phyloP scores from a whole-genome alignment of 1,140 invertebrate species.

The Pseudomyrmex pallidus region DNA sequence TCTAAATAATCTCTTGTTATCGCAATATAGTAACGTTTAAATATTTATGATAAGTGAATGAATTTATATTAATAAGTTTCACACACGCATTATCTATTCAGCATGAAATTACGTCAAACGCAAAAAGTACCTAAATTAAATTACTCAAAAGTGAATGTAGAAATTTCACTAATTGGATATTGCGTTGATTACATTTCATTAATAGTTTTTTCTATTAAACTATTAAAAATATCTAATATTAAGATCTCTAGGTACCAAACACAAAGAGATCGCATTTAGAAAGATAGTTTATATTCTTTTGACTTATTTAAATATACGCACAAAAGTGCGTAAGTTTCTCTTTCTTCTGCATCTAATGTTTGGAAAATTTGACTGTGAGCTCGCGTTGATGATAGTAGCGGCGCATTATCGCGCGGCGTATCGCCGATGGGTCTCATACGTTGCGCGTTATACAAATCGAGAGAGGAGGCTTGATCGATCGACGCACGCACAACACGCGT shows the following conservation, averaged over 20 bases:
- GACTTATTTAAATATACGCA: no score
- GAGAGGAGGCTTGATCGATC: constrained; percentile 74
- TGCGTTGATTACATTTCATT: no score
- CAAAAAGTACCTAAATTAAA: background rate
- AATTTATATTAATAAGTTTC: background rate
- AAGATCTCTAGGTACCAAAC: no score
- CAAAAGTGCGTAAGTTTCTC: no score
- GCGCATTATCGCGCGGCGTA: constrained; percentile 18
- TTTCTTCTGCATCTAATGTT: no score
- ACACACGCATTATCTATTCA: background rate
- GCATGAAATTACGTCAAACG: background rate
- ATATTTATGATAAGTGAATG: background rate
- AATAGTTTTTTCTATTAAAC: background rate
- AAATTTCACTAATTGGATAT: no score
- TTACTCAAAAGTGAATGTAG: no score
- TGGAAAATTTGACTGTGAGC: constrained; percentile 19
- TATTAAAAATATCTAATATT: no score
- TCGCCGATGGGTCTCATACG: constrained; percentile 38
- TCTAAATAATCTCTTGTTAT: constrained; percentile 27
- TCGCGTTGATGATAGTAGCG: constrained; percentile 10
- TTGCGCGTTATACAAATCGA: constrained; percentile 68
- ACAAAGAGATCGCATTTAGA: no score
- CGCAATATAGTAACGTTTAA: background rate
- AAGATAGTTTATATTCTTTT: no score
- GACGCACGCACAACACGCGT: constrained; percentile 51